phyloP scores from a whole-genome alignment of 53 echinoderm and acorn worm species.

The Temnopleurus reevesii region DNA sequence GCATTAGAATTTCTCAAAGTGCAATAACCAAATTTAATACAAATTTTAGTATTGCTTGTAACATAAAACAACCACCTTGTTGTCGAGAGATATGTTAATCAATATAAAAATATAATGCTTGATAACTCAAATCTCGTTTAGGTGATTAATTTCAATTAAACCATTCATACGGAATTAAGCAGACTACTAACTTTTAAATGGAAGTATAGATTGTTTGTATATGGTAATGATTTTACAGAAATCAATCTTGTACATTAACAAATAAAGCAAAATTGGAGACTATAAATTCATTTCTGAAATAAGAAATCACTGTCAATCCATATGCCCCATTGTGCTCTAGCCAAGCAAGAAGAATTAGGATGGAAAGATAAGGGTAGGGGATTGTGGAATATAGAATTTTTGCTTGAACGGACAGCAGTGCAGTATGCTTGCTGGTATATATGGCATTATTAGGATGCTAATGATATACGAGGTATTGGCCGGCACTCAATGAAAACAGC shows the following conservation, averaged over 20 bases:
- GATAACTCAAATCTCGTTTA: too few species aligned
- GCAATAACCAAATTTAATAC: too few species aligned
- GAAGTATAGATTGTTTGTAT: not conserved
- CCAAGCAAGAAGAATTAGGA: not conserved
- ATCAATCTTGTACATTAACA: not conserved
- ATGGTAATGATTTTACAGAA: not conserved
- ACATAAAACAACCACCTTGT: too few species aligned
- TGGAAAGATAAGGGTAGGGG: not conserved
- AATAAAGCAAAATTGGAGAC: not conserved
- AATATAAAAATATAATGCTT: too few species aligned
- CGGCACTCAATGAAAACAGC: not conserved
- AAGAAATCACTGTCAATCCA: not conserved
- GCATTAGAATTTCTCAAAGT: too few species aligned
- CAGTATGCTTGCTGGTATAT: not conserved
- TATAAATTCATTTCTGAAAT: not conserved
- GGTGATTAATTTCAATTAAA: too few species aligned
- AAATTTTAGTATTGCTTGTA: too few species aligned
- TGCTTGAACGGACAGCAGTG: not conserved
- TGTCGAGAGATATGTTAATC: too few species aligned
- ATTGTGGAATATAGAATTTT: not conserved
- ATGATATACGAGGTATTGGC: conserved; percentile 25
- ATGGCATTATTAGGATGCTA: conserved; percentile 49
- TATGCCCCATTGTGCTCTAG: not conserved
- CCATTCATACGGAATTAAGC: too few species aligned
- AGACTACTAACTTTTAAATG: too few species aligned